Evolutionary conservation across 2,888 invertebrate genomes (phyloP), one percentile per base, ranked within the genome.

Genomic region (Agelastica alni): DNA sequence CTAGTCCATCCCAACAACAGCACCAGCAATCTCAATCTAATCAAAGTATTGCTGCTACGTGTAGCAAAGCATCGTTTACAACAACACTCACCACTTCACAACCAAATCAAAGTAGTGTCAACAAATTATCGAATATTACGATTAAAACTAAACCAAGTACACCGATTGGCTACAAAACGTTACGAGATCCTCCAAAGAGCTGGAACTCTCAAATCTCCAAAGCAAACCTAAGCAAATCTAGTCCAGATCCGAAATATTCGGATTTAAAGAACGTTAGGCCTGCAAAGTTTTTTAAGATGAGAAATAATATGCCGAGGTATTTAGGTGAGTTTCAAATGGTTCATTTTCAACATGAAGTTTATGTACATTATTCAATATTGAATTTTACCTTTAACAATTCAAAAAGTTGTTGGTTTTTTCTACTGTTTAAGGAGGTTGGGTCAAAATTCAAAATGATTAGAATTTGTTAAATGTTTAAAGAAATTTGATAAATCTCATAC

Each of bases 131-230:
- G 56, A 59, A 62, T 51, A 18, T 55, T 39, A 37, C 44, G 7
- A 64, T 66, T 18, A 75, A 74, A 53, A 58, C 63, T 2, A 76
- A 75, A 65, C 63, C 73, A 3, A 70, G 64, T 46, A 66, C 77
- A 14, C 73, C 79, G 1, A 72, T 78, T 4, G 80, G 81, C 1
- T 84, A 84, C 63, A 85, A 83, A 64, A 84, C 84, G 1, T 70
- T 83, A 6, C 76, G 82, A 13, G 80, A 81, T 62, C 82, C 84
- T 0, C 83, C 84, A 0, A 83, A 82, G 66, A 79, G 80, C 10
- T 84, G 84, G 84, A 84, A 84, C 69, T 83, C 83, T 2, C 82
- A 81, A 34, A 74, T 83, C 28, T 78, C 82, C 1, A 77, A 80
- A 56, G 78, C 79, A 44, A 77, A 78, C 62, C 70, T 75, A 30